Evolutionary conservation across 2,888 invertebrate species (phyloP), one percentile per base, ranked within the genome.

Genomic region (Drosophila trichaetosa): DNA sequence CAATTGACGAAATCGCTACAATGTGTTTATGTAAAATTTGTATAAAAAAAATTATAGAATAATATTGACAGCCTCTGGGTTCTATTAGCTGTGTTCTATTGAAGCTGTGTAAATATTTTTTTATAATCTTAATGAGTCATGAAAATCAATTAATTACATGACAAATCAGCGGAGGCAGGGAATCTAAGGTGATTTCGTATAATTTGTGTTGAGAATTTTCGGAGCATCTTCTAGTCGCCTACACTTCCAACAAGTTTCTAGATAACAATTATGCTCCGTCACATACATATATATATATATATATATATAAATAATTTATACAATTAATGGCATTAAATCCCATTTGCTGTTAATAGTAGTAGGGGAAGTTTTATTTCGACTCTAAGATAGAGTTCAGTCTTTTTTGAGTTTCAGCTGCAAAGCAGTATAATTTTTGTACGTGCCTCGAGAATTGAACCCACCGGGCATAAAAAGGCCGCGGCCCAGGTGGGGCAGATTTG

Each of bases 341-440:
- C 10, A 62, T 76, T n/a, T 48, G 48, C 29, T n/a, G 16, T 24
- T 27, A 38, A n/a, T 21, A 18, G 24, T 18, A 27, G 10, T 31
- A 24, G 8, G 29, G 16, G 31, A 34, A 18, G 18, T 42, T 46
- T 59, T 18, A 2, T 57, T 33, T 42, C 13, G 34, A 16, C 3
- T 49, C 18, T 58, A 34, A 13, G 8, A 29, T 10, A 52, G 46
- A 59, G 65, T 67, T 71, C 56, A 51, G 36, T 46, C 61, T 53
- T 62, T n/a, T 48, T 36, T 65, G 69, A 64, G 27, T 40, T 48
- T 40, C 1, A 60, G 4, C 33, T 33, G 27, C 56, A 58, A 60
- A 18, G 46, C 58, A 73, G 49, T 60, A 33, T 48, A 53, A 56
- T 54, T 53, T 49, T 59, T 16, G 76, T 81, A 86, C 88, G 88